Base-by-base conservation (phyloP, 2,888 invertebrate genomes). In the Cosmia trapezina region DNA sequence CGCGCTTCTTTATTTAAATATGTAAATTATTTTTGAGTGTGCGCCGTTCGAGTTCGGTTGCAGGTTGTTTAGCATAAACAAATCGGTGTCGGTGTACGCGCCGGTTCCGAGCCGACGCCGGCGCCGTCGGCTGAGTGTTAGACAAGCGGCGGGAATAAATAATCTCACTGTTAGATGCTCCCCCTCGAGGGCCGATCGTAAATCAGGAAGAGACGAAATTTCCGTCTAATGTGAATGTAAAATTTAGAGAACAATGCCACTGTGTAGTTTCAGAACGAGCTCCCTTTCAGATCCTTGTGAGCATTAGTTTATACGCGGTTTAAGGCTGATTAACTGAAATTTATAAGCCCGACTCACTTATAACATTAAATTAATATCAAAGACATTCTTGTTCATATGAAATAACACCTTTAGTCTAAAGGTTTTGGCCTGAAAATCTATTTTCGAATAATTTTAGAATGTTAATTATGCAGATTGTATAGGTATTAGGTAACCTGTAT, bases 31-130 rank as follows among this genome's bases (percentile, higher is more conserved):
- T 94, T 93, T 92, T 91, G 91, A 93, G 90, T 92, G 87, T 88
- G 89, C 91, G 86, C 84, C 86, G 88, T 87, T 88, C 83, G 86
- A 91, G 91, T 93, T 92, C 73, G 87, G 91, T 90, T 92, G 91
- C 90, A 91, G 86, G 89, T 92, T 92, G 91, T 91, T 95, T 93
- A 93, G 91, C 94, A 94, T 94, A 94, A 93, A 94, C 93, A 94
- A 94, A 93, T 93, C 91, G 91, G 86, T 83, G 75, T 81, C 70
- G 61, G 41, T 61, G 76, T 65, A 66, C 63, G 70, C 72, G 78
- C 66, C 64, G 61, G 56, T n/a, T 14, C 54, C 49, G 69, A 57
- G 57, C 74, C 64, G 60, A 73, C 69, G 37, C 57, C 22, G 59
- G 49, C 76, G 53, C 59, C 51, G 74, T 70, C 67, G 78, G 77